phyloP scores from a whole-genome alignment of 2,797 vertebrate genomes.

The Gadopsis bispinosus region DNA sequence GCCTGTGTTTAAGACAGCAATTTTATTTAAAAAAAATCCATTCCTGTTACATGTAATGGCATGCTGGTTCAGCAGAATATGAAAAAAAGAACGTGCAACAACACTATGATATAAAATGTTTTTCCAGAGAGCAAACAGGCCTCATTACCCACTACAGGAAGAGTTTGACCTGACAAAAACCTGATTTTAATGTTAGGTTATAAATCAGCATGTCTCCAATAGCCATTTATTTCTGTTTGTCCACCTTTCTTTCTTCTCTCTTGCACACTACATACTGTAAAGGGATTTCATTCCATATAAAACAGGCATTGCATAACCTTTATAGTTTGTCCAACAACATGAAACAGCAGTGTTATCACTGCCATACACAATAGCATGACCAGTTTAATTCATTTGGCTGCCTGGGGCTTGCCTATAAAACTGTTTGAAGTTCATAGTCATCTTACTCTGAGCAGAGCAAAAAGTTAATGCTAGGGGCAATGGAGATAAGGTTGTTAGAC shows the following conservation, averaged over 20 bases:
- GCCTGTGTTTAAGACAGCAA: conserved; percentile 35
- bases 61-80: conserved; percentile 39
- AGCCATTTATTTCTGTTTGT: conserved; percentile 21
- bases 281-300: conserved; percentile 47
- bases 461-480: conserved; percentile 71
- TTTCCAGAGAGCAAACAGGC: conserved; percentile 26
- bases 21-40: conserved; percentile 28
- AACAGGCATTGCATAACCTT: conserved; percentile 55
- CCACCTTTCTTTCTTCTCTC: conserved; percentile 26
- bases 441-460: conserved; percentile 57
- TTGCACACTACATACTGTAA: conserved; percentile 32
- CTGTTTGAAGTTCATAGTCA: conserved; percentile 73
- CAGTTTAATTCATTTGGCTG: conserved; percentile 65
- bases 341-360: conserved; percentile 60
- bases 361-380: conserved; percentile 50
- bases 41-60: conserved; percentile 39
- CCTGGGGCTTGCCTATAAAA: conserved; percentile 60
- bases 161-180: conserved; percentile 45
- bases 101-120: conserved; percentile 8
- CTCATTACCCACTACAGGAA: conserved; percentile 37
- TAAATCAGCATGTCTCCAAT: conserved; percentile 43
- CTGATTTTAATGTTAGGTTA: conserved; percentile 46
- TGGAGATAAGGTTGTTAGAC: conserved; percentile 77
- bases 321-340: conserved; percentile 56
- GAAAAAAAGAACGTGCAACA: conserved; percentile 29